Evolutionary conservation across 1,140 invertebrate genomes (phyloP), one percentile per base, ranked within the genome.

Genomic region (Diorhabda carinulata): DNA sequence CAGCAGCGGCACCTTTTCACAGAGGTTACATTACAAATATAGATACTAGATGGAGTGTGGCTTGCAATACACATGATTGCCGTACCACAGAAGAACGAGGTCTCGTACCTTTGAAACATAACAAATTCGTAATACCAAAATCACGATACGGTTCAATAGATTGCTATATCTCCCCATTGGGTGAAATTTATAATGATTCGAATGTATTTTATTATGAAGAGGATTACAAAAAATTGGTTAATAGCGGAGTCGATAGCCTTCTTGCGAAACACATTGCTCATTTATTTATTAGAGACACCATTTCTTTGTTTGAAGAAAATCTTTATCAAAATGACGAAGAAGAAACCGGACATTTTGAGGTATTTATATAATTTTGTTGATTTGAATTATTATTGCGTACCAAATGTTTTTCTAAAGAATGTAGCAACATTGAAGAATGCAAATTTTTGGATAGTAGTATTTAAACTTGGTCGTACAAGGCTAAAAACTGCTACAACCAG

Each of bases 271-370:
- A 99, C 80, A 89, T 99, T 72, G 95, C 98, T 56, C 98, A 99
- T 85, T 86, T 99, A 61, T 99, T 99, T 81, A 98, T 99, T 70
- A 86, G 98, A 57, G 98, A 99, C 82, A 93, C 97, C 0, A 92
- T 99, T 0, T 95, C 95, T n/a, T 83, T 99, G 43, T 99, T 98
- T 84, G 91, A 90, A 52, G 98, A 99, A 82, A 98, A 98, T 82
- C 86, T 99, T 7, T 80, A 98, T 82, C 96, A 98, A 79, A 92
- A 98, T 81, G 96, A 99, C 82, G 84, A 88, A 41, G 90, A 92
- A 72, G 97, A 99, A 77, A 95, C 94, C 0, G 97, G 99, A 82
- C 98, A 99, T 83, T 99, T 99, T 86, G 98, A 99, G 86, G 95
- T 96, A 42, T 59, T 43, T 3, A 61, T 2, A 3, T 4, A 25